Percentiles rank a stretch among this genome's conserved stretches.
phyloP scores from a whole-genome alignment of 2,797 vertebrate species.

The Sebastes trivittatus region DNA sequence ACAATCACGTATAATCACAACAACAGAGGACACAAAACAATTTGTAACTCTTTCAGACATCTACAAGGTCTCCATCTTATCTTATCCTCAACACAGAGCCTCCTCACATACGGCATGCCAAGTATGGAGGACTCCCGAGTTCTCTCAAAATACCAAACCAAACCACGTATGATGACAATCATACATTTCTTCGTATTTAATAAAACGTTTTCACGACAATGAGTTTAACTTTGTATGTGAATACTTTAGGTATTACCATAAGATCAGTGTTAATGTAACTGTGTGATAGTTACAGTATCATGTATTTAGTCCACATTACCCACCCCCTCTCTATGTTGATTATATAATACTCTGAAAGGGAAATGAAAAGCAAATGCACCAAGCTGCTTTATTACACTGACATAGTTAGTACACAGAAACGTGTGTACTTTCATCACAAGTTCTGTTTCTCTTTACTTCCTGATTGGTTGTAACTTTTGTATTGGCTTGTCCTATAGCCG shows the following conservation, averaged over 20 bases:
- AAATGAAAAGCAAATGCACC: background rate
- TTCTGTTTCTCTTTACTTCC: background rate
- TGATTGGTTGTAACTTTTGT: background rate
- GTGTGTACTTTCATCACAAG: background rate
- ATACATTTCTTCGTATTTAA: background rate
- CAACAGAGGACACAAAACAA: background rate
- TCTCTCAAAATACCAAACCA: background rate
- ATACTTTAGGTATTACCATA: background rate
- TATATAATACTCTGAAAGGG: background rate
- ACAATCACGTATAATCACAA: background rate
- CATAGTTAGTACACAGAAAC: background rate
- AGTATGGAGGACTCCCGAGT: background rate
- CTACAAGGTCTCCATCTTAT: background rate
- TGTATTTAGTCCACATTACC: background rate
- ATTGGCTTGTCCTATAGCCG: background rate
- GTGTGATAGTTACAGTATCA: background rate
- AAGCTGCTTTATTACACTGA: background rate
- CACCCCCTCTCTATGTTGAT: background rate
- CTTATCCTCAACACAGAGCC: background rate
- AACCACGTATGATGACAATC: background rate
- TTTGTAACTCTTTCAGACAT: background rate
- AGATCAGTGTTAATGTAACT: background rate
- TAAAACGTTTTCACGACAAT: background rate
- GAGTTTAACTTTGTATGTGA: background rate
- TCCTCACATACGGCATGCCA: background rate